Evolutionary conservation across 2,888 invertebrate genomes (phyloP), one percentile per base, ranked within the genome.

Genomic region (Scotopteryx bipunctaria): DNA sequence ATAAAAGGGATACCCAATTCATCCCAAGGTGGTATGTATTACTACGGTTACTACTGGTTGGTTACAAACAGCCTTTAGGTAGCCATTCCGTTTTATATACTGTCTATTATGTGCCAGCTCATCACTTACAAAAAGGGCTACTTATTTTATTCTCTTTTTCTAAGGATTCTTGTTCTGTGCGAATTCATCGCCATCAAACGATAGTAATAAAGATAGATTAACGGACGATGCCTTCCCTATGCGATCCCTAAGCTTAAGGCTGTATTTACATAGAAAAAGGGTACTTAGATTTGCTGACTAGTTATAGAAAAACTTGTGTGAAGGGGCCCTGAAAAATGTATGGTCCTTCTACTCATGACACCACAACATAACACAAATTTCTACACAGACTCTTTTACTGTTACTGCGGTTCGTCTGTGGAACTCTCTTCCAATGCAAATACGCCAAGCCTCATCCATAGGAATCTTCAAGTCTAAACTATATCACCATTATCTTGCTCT

Each of bases 191-290:
- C 45, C 52, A 57, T 61, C 57, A 57, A 61, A 59, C 59, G 61
- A 57, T 61, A 53, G 61, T 55, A 57, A 61, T 61, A 61, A 55
- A 61, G 61, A 61, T 61, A 53, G 61, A 61, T 61, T 58, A 61
- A 52, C 52, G 56, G 49, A 45, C 42, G 49, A 45, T 19, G 54
- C 52, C 54, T 48, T 44, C 46, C 41, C 48, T 48, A 44, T 48
- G 54, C 41, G 48, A 37, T 42, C 41, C 46, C 46, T 46, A 37
- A 52, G 41, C 46, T 44, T 37, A 41, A 31, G 33, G 21, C 14
- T 37, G 15, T 17, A 37, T 25, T 46, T 23, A 25, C 14, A 5
- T 5, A 37, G 36, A 32, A 42, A 46, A 8, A 41, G 17, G 43
- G 31, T 31, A 3, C 6, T 4, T 1, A 31, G 11, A 13, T 31